Percentiles rank a stretch among this genome's conserved stretches.
Conservation (phyloP, 2,113 vertebrate genomes). For the Calyptomena viridis region DNA sequence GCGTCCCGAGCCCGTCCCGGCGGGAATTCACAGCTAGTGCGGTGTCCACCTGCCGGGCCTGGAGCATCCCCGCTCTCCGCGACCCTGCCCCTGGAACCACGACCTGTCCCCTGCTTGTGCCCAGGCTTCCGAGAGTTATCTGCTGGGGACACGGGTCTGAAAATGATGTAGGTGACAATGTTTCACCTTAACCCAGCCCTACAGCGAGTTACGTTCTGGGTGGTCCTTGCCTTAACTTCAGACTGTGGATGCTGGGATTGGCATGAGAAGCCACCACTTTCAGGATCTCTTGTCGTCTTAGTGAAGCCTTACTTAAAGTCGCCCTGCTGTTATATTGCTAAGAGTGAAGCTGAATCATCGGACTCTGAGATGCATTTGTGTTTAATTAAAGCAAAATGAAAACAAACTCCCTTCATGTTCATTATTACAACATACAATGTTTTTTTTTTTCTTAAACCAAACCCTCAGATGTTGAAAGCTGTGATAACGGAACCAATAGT, state of each 20-base stretch:
- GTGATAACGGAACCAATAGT: background rate
- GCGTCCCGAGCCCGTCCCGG: background rate
- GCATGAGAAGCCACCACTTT: accelerated
- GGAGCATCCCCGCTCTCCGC: too few species aligned
- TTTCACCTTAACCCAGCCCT: accelerated
- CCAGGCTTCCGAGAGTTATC: accelerated
- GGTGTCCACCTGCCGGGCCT: background rate
- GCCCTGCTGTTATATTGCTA: background rate
- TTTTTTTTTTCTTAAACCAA: background rate
- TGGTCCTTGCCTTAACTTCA: accelerated
- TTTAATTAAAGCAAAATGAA: background rate
- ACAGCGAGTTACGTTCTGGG: accelerated
- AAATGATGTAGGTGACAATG: accelerated
- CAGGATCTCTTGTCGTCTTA: background rate
- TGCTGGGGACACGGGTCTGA: accelerated
- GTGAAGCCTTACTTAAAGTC: background rate
- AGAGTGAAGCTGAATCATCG: background rate
- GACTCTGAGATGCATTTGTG: background rate
- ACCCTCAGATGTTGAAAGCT: background rate
- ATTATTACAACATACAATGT: background rate
- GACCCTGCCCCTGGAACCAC: too few species aligned
- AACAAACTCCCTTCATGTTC: background rate
- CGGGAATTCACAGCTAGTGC: accelerated
- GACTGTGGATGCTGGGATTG: background rate
- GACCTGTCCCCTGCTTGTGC: accelerated